Evolutionary conservation across 1,140 invertebrate species (phyloP).

Genomic region (Drosophila rhopaloa): DNA sequence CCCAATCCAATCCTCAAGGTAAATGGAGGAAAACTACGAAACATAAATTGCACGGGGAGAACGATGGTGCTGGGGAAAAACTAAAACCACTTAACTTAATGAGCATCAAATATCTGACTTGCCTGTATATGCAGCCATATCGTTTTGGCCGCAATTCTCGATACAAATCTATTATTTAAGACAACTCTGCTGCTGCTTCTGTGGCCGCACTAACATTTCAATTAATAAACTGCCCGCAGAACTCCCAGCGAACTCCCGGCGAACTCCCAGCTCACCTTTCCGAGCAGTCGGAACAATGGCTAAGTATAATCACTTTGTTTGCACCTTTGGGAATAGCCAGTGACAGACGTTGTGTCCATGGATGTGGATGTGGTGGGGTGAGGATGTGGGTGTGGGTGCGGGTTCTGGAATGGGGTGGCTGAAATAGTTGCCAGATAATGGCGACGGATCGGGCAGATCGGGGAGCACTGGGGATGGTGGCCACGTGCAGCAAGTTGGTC

Average conservation of each 20-base stretch:
- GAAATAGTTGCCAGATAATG: slow-evolving; percentile 44
- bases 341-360: slow-evolving; percentile 62
- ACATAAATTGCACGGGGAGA: slow-evolving; percentile 64
- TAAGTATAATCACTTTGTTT: slow-evolving; percentile 83
- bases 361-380: slow-evolving; percentile 22
- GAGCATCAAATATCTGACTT: slow-evolving; percentile 77
- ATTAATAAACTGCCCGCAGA: slow-evolving; percentile 75
- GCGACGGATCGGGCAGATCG: slow-evolving; percentile 17
- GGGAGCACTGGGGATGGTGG: slow-evolving; percentile 2
- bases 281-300: slow-evolving; percentile 72
- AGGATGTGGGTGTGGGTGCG: background rate
- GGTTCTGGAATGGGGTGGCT: background rate
- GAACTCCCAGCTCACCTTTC: slow-evolving; percentile 42
- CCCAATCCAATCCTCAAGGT: background rate
- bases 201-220: slow-evolving; percentile 75
- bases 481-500: slow-evolving; percentile 31
- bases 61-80: slow-evolving; percentile 42
- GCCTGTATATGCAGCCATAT: slow-evolving; percentile 38
- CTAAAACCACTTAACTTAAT: slow-evolving; percentile 83
- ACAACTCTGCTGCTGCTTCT: slow-evolving; percentile 46
- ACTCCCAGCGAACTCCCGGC: slow-evolving; percentile 8
- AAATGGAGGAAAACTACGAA: slow-evolving; percentile 10
- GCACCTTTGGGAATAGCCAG: slow-evolving; percentile 80
- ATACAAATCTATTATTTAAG: slow-evolving; percentile 82
- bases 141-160: slow-evolving; percentile 76